These are phyloP conservation scores for Tolypeutes matacus DNA, from an alignment of 2,797 vertebrate genomes.

Conservation along the genomic window DNA sequence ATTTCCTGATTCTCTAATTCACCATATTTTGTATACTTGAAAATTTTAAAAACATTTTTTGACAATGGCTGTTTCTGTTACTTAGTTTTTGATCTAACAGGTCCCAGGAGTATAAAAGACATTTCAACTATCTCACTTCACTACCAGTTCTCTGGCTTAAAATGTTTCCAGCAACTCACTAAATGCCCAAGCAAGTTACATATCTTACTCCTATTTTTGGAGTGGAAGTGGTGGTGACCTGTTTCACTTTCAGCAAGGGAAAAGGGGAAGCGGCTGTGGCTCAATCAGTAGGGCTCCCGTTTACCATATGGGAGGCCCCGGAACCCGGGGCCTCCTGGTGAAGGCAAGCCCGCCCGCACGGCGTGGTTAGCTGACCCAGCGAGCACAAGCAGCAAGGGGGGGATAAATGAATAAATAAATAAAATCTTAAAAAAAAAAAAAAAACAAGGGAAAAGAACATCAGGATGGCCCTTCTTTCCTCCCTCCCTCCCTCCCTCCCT, in stretches of 20 bases:
- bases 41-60: conserved; percentile 19
- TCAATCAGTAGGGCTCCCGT: too few species aligned
- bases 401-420: too few species aligned
- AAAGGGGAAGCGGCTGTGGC: too few species aligned
- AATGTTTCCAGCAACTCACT: neutral
- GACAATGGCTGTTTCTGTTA: neutral
- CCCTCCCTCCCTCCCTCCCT: neutral
- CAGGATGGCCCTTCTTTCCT: neutral
- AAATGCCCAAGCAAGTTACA: neutral
- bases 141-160: conserved; percentile 20
- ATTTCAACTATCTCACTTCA: neutral
- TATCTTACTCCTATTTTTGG: neutral
- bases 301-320: too few species aligned
- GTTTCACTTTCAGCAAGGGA: neutral
- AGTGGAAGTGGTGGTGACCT: neutral
- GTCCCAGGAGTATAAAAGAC: neutral
- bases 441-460: neutral
- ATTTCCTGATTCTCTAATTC: neutral
- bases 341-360: too few species aligned
- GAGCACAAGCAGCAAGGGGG: too few species aligned
- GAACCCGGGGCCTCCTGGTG: too few species aligned
- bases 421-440: too few species aligned
- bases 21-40: conserved; percentile 1
- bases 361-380: too few species aligned
- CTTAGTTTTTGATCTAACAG: neutral